Evolutionary conservation across 37 sponge, comb jelly and placozoan species (phyloP).

Genomic region (Beroe ovata): DNA sequence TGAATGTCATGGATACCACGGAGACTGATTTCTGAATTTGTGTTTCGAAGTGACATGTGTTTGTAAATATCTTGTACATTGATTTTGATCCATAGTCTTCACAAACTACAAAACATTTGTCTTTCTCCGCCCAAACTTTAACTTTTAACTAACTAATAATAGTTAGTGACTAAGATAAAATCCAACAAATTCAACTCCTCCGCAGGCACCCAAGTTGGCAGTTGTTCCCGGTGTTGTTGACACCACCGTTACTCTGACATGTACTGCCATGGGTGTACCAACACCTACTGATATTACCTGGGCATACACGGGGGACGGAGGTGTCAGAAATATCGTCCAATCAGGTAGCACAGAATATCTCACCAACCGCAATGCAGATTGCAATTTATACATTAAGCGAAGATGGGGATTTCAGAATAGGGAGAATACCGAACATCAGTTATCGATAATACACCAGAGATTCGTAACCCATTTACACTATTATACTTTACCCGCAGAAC

Average conservation of each 20-base stretch:
- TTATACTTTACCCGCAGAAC: no score
- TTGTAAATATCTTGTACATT: not conserved
- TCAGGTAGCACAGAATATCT: no score
- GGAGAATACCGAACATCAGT: no score
- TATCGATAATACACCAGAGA: no score
- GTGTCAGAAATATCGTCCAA: not conserved
- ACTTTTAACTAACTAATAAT: not conserved
- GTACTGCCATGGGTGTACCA: slow-evolving; percentile 4
- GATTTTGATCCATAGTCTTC: not conserved
- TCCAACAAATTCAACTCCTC: not conserved
- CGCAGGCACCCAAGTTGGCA: not conserved
- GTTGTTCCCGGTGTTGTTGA: not conserved
- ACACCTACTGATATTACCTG: not conserved
- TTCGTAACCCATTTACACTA: no score
- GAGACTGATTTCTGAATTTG: not conserved
- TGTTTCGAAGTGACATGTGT: not conserved
- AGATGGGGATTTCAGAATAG: no score
- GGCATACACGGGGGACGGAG: not conserved
- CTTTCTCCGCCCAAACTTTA: not conserved
- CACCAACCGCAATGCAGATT: no score
- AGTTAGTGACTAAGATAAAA: not conserved
- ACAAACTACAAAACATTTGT: not conserved
- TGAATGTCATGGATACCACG: not conserved
- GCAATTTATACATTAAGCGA: no score
- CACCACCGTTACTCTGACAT: not conserved